Evolutionary conservation across 2,888 invertebrate genomes (phyloP).

Genomic region (Teleogryllus oceanicus): DNA sequence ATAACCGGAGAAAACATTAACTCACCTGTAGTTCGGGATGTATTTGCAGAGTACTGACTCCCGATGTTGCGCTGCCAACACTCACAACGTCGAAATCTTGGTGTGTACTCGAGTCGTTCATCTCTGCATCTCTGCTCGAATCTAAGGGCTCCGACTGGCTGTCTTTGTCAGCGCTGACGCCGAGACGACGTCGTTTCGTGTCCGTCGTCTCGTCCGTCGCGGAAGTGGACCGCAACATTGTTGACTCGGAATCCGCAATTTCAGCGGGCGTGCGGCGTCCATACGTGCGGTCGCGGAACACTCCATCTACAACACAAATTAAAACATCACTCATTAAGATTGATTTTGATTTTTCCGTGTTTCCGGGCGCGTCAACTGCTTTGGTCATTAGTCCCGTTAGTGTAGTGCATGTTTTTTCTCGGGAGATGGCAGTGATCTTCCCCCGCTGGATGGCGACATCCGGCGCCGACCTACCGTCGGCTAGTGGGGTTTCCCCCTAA

Average conservation of each 20-base stretch:
- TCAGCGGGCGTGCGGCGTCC: not conserved
- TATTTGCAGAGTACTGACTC: constrained; percentile 50
- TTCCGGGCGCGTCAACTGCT: too few species aligned
- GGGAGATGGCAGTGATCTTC: too few species aligned
- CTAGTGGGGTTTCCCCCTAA: too few species aligned
- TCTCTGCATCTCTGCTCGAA: not conserved
- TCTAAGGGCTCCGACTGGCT: not conserved
- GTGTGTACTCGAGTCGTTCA: not conserved
- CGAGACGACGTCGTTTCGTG: not conserved
- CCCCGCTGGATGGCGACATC: too few species aligned
- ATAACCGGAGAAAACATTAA: too few species aligned
- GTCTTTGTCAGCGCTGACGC: not conserved
- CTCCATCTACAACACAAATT: not conserved
- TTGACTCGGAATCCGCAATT: not conserved
- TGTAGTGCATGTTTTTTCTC: too few species aligned
- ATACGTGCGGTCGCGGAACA: not conserved
- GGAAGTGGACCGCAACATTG: not conserved
- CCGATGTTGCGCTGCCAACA: constrained; percentile 47
- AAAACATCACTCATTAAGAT: not conserved
- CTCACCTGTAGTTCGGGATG: constrained; percentile 52
- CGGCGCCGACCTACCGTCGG: too few species aligned
- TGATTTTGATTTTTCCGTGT: too few species aligned
- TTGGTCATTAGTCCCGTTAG: too few species aligned
- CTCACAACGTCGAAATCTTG: constrained; percentile 47
- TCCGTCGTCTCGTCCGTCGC: not conserved